Evolutionary conservation across 2,113 vertebrate genomes (phyloP).

Genomic region (Piprites chloris): DNA sequence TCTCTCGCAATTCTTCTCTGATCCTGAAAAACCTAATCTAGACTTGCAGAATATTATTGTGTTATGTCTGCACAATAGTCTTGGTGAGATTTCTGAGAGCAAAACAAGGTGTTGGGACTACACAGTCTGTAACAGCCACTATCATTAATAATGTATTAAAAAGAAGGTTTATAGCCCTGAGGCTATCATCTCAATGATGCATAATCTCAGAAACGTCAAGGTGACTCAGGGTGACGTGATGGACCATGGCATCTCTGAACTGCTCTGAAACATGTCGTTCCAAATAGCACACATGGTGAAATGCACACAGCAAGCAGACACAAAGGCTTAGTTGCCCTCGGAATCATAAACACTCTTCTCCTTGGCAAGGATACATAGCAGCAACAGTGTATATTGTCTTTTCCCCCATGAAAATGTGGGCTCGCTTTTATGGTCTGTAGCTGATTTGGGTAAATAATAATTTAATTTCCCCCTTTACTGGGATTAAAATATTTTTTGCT

Average conservation of each 20-base stretch:
- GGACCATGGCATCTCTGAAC: background rate
- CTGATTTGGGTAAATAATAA: background rate
- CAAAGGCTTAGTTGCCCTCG: background rate
- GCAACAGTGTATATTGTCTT: background rate
- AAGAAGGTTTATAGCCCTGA: slow-evolving; percentile 29
- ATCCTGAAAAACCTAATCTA: background rate
- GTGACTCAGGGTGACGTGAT: slow-evolving; percentile 35
- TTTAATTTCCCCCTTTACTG: background rate
- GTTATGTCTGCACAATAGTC: background rate
- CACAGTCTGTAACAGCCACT: background rate
- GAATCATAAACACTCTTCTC: background rate
- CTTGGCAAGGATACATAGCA: background rate
- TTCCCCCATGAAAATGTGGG: background rate
- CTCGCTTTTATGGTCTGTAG: background rate
- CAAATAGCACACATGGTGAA: background rate
- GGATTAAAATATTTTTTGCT: background rate
- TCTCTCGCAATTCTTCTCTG: background rate
- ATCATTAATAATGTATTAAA: slow-evolving; percentile 44
- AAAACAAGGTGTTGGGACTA: background rate
- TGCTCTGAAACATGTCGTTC: background rate
- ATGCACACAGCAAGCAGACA: background rate
- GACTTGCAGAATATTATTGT: background rate
- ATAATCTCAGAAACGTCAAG: slow-evolving; percentile 52
- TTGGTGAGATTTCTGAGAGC: background rate
- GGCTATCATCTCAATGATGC: slow-evolving; percentile 26